Evolutionary conservation across 1,140 invertebrate species (phyloP).

Genomic region (Scaptomyza montana): DNA sequence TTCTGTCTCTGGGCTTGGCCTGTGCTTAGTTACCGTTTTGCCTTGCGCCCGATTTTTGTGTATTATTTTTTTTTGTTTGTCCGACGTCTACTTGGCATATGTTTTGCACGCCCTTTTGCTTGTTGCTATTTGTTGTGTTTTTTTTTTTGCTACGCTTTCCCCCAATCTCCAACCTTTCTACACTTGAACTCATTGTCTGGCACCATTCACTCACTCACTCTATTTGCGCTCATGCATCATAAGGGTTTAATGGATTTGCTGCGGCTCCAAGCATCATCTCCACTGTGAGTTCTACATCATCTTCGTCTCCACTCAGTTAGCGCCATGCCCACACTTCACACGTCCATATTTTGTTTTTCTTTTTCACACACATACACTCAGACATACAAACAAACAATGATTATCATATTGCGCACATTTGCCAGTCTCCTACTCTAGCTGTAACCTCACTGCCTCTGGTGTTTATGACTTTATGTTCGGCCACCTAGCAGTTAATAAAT

Average conservation of each 20-base stretch:
- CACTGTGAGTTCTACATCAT: conserved; percentile 42
- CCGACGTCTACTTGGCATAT: conserved; percentile 55
- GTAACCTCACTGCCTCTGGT: conserved; percentile 8
- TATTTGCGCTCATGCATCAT: conserved; percentile 79
- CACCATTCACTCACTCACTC: conserved; percentile 73
- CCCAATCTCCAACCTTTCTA: background rate
- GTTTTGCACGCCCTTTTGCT: conserved; percentile 63
- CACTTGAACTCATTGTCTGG: conserved; percentile 52
- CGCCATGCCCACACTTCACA: conserved; percentile 56
- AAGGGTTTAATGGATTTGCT: conserved; percentile 80
- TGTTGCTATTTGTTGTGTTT: conserved; percentile 28
- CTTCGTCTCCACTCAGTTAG: conserved; percentile 23
- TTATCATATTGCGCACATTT: conserved; percentile 78
- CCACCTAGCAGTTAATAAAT: conserved; percentile 75
- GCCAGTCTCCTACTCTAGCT: conserved; percentile 9
- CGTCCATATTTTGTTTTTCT: conserved; percentile 39
- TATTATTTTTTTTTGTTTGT: conserved; percentile 41
- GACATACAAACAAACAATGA: conserved; percentile 55
- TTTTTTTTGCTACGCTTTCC: conserved; percentile 45
- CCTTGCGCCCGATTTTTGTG: conserved; percentile 31
- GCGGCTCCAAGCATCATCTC: conserved; percentile 41
- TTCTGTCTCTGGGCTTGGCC: background rate
- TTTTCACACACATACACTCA: background rate
- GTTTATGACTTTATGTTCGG: conserved; percentile 78
- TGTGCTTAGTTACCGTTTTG: conserved; percentile 57